Evolutionary conservation across 1,140 invertebrate genomes (phyloP), one percentile per base, ranked within the genome.

Genomic region (Sarcophaga peregrina): DNA sequence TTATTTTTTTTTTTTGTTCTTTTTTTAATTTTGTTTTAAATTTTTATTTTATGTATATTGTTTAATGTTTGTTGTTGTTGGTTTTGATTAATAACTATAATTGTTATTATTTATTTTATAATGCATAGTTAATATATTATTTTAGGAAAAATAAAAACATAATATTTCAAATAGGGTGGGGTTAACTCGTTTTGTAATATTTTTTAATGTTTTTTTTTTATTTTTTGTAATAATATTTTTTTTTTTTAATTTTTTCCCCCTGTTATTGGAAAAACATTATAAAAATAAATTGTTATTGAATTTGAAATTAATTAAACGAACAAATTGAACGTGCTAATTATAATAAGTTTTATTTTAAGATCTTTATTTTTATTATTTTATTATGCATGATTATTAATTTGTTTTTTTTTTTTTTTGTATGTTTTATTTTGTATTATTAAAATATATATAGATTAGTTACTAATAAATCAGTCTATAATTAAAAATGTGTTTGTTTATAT

Each of bases 381-480:
- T 58, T 82, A 37, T 81, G 80, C 81, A 80, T 62, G 58, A 73
- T 62, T 82, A 20, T 73, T 46, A 62, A 75, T 47, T 82, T 75
- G 15, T 52, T 58, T 80, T 81, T 58, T 45, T 68, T 58, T 20
- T 80, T 76, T 81, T 81, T 37, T 37, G 25, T 5, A 47, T 75
- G 46, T 83, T 54, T 62, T 78, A 45, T 17, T 54, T 37, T 76
- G 82, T 82, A 75, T 82, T 82, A 82, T 83, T 83, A 83, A 83
- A 83, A 82, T 83, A 83, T 78, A 78, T 78, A 78, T 84, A 84
- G 75, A 80, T 82, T 82, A 84, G 82, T 84, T 84, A 84, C 83
- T 82, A 84, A 81, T 82, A 84, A 84, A 84, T 84, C 83, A 84
- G 83, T 84, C 83, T 84, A 84, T 84, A 84, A 84, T 84, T 84